These are phyloP conservation scores for Nylanderia fulva DNA, from an alignment of 1,140 invertebrate genomes.

Conservation along the genomic window DNA sequence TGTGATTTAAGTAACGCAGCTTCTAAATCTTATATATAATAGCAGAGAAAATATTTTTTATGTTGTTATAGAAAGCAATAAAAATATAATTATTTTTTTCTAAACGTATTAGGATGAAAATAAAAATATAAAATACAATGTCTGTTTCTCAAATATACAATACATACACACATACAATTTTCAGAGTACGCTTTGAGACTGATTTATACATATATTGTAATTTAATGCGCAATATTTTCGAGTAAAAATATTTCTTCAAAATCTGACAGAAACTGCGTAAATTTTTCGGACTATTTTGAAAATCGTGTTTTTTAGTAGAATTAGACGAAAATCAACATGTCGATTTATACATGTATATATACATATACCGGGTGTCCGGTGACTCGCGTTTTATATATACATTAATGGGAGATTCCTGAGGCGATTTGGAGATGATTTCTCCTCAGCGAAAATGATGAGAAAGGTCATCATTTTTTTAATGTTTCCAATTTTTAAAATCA, in stretches of 20 bases:
- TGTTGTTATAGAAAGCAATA: not conserved
- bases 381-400: too few species aligned
- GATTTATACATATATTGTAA: not conserved
- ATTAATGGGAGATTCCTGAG: too few species aligned
- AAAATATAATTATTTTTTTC: not conserved
- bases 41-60: not conserved
- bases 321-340: constrained; percentile 4
- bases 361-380: too few species aligned
- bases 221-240: constrained; percentile 1
- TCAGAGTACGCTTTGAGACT: not conserved
- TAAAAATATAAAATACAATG: not conserved
- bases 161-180: too few species aligned
- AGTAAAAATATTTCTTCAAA: not conserved
- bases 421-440: too few species aligned
- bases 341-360: constrained; percentile 51
- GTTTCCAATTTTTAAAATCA: too few species aligned
- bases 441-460: too few species aligned
- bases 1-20: not conserved
- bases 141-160: too few species aligned
- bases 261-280: not conserved
- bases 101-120: not conserved
- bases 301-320: not conserved
- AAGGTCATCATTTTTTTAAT: too few species aligned
- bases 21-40: not conserved
- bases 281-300: not conserved